Conservation (phyloP, 2,797 vertebrate genomes). For the Arnoldichthys spilopterus region DNA sequence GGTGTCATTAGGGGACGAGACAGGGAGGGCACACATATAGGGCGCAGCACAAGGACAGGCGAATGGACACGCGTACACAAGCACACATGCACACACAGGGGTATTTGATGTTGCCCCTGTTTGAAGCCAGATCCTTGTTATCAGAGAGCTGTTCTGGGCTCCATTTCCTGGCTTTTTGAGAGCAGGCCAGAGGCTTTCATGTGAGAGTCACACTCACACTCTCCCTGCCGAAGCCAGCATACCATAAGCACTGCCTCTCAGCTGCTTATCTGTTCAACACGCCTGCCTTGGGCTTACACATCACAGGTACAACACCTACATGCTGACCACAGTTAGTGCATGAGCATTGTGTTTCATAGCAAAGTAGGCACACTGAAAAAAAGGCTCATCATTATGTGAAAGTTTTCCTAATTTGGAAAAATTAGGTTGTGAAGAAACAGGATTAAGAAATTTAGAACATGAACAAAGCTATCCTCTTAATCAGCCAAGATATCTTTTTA, state of each 20-base stretch:
- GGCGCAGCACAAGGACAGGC: slow-evolving; percentile 43
- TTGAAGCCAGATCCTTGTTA: slow-evolving; percentile 91
- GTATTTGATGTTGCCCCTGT: slow-evolving; percentile 93
- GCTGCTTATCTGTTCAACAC: slow-evolving; percentile 76
- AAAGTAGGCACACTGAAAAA: not conserved
- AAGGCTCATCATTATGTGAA: not conserved
- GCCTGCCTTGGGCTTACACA: slow-evolving; percentile 71
- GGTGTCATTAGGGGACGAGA: slow-evolving; percentile 74
- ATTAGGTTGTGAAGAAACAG: too few relatives aligned
- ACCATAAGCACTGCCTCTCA: slow-evolving; percentile 74
- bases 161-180: slow-evolving; percentile 87
- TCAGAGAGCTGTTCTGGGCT: slow-evolving; percentile 86
- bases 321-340: not conserved
- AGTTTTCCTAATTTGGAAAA: too few relatives aligned
- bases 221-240: slow-evolving; percentile 70
- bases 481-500: too few relatives aligned
- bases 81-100: slow-evolving; percentile 57
- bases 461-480: not conserved
- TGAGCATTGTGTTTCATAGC: slow-evolving; percentile 18
- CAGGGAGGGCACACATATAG: slow-evolving; percentile 56
- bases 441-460: too few relatives aligned
- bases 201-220: slow-evolving; percentile 75
- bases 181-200: slow-evolving; percentile 87
- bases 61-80: slow-evolving; percentile 50
- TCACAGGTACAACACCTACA: slow-evolving; percentile 46